Base-by-base conservation (phyloP, 2,888 invertebrate species). In the Caenorhabditis sp. region DNA sequence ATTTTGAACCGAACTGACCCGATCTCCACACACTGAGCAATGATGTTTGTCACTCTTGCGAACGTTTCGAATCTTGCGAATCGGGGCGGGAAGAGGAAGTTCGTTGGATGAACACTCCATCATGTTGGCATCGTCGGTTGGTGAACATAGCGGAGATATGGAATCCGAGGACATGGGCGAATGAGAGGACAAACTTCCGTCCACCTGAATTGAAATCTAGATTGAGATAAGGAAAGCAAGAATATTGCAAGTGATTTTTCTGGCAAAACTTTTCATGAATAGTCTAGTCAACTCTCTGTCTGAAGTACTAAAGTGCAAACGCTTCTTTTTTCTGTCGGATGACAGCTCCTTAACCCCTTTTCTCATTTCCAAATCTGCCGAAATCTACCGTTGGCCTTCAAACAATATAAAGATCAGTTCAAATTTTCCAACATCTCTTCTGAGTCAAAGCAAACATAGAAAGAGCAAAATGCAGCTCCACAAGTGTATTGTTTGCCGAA, bases 21-120 rank as follows among this genome's bases (percentile, higher is more conserved):
- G 76, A 68, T 88, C 88, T 26, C 88, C 87, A 74, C 88, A 88
- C 35, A 88, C 85, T 9, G 80, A 81, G 61, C 88, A 88, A 28
- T 86, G 80, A 69, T 86, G 79, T 13, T 83, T 83, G 35, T 84
- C 80, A 53, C 85, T 85, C 56, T 87, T 88, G 6, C 87, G 80
- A 11, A 88, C 87, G 67, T 88, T 87, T 71, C 87, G 72, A 60
- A 88, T 84, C 72, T 88, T 88, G 50, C 85, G 83, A 32, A 83
- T 55, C 3, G 68, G 80, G 11, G 68, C 69, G 5, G 60, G 65
- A 37, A 64, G 37, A 15, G 28, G 40, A 6, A 60, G 32, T 67
- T 79, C 69, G 47, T 53, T 44, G 11, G 80, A 80, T 4, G 80
- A 80, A 62, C 80, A 80, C 44, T 80, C 69, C 80, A 74, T 56